Base-by-base conservation (phyloP, 2,888 invertebrate species). In the Dusona sp. region DNA sequence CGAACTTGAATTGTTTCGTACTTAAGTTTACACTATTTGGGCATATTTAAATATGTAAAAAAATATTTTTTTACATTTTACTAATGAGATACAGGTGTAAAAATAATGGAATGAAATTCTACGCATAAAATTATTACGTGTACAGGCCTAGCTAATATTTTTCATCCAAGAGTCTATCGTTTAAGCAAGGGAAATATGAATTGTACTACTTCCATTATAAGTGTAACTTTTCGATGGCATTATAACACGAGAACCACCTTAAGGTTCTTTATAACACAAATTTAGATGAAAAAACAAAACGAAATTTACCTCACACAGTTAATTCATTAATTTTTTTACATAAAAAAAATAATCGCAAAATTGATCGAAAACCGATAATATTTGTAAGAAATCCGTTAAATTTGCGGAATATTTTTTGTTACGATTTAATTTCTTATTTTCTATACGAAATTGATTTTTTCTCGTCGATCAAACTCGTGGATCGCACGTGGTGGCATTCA, bases 401-500 rank as follows among this genome's bases (percentile, higher is more conserved):
- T 22, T 22, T 0, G 11, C 22, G 1, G n/a, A n/a, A 22, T 42
- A 22, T 36, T 19, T 54, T n/a, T 33, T 3, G 8, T n/a, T 11
- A 16, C n/a, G 22, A 73, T 4, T 61, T 22, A 57, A 22, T n/a
- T 74, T 22, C 29, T 29, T 4, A 16, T 13, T 61, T 61, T 29
- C 16, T 61, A 29, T 4, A 42, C 61, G 8, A 25, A 61, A 61
- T 61, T 25, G 61, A 61, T 61, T 61, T 38, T 61, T 4, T 57
- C 19, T n/a, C 42, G 25, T 25, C n/a, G 57, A 38, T 74, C 74
- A 36, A 36, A 8, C 3, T 45, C 48, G 61, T 25, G 42, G 38
- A 73, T 54, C 54, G 57, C 33, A 45, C 70, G 70, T 29, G 9
- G n/a, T 29, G n/a, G 57, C 54, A 9, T 42, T 38, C 61, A 74